phyloP scores from a whole-genome alignment of 37 sponge, comb jelly and placozoan species.

The Spongilla lacustris region DNA sequence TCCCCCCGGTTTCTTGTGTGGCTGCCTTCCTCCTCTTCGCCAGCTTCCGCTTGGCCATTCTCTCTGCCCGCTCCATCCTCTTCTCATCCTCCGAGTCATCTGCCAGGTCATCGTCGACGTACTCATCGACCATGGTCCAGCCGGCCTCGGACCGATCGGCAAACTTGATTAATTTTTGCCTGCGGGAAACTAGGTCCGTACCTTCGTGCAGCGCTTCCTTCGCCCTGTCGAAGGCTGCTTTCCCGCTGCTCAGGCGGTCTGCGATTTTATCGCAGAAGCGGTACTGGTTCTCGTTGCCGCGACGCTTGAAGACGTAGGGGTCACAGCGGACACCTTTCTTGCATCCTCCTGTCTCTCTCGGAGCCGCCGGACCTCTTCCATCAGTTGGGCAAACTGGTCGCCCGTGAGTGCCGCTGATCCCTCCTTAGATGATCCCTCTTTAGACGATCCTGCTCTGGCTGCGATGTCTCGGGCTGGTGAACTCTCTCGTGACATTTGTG shows the following conservation, averaged over 20 bases:
- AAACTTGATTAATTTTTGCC: conserved; percentile 15
- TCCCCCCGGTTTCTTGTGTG: neutral
- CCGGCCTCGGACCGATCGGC: conserved; percentile 17
- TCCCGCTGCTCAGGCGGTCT: neutral
- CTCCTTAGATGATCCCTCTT: neutral
- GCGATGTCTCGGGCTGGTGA: neutral
- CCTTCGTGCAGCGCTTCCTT: conserved; percentile 6
- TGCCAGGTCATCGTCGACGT: conserved; percentile 14
- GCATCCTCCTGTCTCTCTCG: neutral
- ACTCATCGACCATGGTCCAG: conserved; percentile 8
- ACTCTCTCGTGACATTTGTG: neutral
- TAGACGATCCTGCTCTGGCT: neutral
- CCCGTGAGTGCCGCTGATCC: neutral
- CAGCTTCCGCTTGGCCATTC: neutral
- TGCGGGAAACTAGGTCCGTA: neutral
- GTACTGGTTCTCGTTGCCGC: conserved; percentile 12
- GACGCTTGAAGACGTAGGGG: neutral
- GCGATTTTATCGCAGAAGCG: neutral
- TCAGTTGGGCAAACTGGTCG: neutral
- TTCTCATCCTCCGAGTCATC: conserved; percentile 25
- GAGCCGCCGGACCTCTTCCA: neutral
- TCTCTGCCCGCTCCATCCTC: neutral
- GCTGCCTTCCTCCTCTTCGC: neutral
- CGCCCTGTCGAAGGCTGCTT: conserved; percentile 4
- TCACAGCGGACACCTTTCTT: neutral